A percentile compares a stretch with the other conserved stretches of the same genome.
phyloP scores from a whole-genome alignment of 2,113 vertebrate species.

The Tylochromis polylepis region DNA sequence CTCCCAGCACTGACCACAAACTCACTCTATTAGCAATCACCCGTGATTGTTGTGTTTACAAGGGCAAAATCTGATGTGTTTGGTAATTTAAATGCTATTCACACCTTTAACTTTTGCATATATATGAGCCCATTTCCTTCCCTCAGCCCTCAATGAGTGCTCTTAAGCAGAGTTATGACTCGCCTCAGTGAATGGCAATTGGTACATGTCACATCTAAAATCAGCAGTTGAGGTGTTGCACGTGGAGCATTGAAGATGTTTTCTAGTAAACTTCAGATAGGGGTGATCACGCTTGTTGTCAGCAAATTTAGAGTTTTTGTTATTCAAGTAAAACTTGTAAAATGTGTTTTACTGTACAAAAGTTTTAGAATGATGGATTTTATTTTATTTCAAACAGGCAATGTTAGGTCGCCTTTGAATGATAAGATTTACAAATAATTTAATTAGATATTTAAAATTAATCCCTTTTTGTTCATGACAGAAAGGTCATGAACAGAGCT shows the following conservation, averaged over 20 bases:
- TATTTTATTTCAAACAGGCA: background rate
- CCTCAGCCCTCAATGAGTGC: constrained; percentile 34
- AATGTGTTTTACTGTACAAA: background rate
- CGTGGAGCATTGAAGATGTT: background rate
- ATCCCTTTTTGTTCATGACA: background rate
- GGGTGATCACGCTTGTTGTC: background rate
- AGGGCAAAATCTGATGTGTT: constrained; percentile 23
- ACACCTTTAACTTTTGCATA: constrained; percentile 55
- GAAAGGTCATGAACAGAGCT: background rate
- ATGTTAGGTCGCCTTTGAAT: background rate
- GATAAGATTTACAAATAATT: background rate
- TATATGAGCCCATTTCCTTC: constrained; percentile 56
- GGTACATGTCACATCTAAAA: constrained; percentile 9
- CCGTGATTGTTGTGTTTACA: constrained; percentile 49
- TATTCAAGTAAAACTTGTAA: background rate
- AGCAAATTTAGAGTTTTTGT: background rate
- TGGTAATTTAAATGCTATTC: constrained; percentile 51
- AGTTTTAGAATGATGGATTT: background rate
- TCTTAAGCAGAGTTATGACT: constrained; percentile 45
- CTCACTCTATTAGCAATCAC: constrained; percentile 37
- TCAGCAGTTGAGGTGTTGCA: background rate
- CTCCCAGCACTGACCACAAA: constrained; percentile 14
- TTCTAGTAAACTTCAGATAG: background rate
- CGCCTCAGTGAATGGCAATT: constrained; percentile 29
- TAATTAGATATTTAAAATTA: background rate